These are phyloP conservation scores for Protosalanx chinensis DNA, from an alignment of 2,797 vertebrate species.

Conservation along the genomic window DNA sequence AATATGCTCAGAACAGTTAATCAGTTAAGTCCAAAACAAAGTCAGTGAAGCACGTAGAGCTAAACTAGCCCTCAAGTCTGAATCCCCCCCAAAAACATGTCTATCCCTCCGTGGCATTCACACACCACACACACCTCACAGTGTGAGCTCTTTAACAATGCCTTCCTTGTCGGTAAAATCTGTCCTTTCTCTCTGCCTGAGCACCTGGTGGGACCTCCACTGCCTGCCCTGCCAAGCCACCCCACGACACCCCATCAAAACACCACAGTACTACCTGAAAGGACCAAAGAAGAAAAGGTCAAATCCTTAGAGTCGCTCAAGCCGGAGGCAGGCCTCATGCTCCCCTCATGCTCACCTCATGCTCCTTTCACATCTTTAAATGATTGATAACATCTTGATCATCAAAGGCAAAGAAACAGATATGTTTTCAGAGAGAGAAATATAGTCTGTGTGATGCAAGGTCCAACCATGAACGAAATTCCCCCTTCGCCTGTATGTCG, in stretches of 20 bases:
- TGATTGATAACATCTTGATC: conserved; percentile 22
- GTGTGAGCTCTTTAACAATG: neutral
- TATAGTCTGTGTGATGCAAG: neutral
- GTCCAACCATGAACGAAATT: neutral
- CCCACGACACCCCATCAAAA: conserved; percentile 18
- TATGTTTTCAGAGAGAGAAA: neutral
- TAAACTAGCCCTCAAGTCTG: neutral
- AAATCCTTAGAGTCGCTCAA: conserved; percentile 24
- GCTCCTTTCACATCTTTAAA: conserved; percentile 23
- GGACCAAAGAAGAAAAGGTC: conserved; percentile 29
- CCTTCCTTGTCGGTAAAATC: neutral
- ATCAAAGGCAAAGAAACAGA: neutral
- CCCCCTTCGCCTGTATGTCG: too few relatives aligned
- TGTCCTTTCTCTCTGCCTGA: neutral
- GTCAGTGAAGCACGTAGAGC: neutral
- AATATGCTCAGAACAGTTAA: too few relatives aligned
- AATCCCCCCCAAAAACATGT: neutral
- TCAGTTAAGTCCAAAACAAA: neutral
- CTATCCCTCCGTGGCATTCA: neutral
- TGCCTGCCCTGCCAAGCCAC: conserved; percentile 9
- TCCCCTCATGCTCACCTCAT: neutral
- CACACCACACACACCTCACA: neutral
- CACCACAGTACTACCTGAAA: conserved; percentile 1
- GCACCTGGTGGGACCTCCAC: conserved; percentile 8
- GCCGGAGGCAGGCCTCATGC: neutral